Evolutionary conservation across 1,140 invertebrate species (phyloP).

Genomic region (Epicauta chinensis): DNA sequence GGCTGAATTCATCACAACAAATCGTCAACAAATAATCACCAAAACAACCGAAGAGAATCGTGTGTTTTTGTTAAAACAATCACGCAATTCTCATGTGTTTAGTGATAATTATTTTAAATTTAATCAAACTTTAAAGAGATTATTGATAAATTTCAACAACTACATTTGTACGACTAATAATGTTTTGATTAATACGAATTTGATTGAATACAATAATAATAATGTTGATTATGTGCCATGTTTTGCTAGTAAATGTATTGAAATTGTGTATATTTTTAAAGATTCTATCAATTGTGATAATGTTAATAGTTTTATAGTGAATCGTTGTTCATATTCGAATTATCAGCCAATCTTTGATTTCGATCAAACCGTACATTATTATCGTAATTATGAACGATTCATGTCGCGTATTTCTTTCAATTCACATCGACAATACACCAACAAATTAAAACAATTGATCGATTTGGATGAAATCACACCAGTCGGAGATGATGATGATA

Average conservation of each 20-base stretch:
- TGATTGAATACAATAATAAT: constrained; percentile 15
- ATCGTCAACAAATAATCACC: background rate
- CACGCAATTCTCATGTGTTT: constrained; percentile 12
- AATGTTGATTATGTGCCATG: constrained; percentile 20
- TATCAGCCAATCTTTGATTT: constrained; percentile 15
- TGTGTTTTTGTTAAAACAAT: constrained; percentile 9
- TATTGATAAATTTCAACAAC: constrained; percentile 16
- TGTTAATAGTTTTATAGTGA: background rate
- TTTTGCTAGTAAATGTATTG: constrained; percentile 18
- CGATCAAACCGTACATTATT: constrained; percentile 8
- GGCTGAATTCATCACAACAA: background rate
- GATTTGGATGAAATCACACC: constrained; percentile 38
- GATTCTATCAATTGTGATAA: constrained; percentile 9
- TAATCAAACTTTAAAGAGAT: constrained; percentile 23
- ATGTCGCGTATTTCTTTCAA: constrained; percentile 13
- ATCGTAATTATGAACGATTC: constrained; percentile 9
- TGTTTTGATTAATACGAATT: constrained; percentile 5
- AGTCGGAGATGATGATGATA: constrained; percentile 29
- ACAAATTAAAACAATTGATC: constrained; percentile 15
- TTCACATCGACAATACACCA: background rate
- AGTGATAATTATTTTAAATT: constrained; percentile 35
- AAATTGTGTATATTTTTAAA: constrained; percentile 16
- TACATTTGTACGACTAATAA: constrained; percentile 14
- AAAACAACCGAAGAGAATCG: constrained; percentile 10
- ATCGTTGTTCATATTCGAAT: constrained; percentile 5